Evolutionary conservation across 2,113 vertebrate genomes (phyloP), one percentile per base, ranked within the genome.

Genomic region (Electrona antarctica): DNA sequence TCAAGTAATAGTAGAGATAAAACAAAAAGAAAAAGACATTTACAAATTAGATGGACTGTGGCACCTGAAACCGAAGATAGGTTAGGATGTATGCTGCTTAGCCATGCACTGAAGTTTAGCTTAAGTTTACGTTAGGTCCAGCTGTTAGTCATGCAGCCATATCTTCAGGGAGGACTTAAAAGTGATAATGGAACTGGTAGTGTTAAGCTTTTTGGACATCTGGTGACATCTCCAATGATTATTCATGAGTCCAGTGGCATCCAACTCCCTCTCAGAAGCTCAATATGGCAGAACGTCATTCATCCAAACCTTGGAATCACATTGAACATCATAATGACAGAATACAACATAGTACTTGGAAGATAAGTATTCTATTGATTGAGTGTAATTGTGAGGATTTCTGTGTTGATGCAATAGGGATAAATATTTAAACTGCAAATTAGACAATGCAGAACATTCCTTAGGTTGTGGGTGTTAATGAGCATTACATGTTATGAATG

Each of bases 201-300:
- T 21, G 1, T 21, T 21, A 21, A 21, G 21, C 21, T 21, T 21
- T 21, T 21, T 21, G 21, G 21, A 2, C 21, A 21, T 21, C 21
- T 21, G 33, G 33, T 28, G 46, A 28, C 48, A 14, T 80, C 64
- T 82, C 66, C 76, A 59, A 59, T 77, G 66, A 68, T 69, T 56
- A 75, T 82, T 64, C 68, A 73, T 68, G 69, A 73, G 72, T 83
- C 76, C 71, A 29, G 33, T 62, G 74, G 80, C 81, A 58, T 78
- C 41, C 28, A 10, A 21, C 29, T 33, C 29, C 1, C 41, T 80
- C 60, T 81, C 15, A 56, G 77, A 64, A 72, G 54, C 52, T 64
- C 45, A 51, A 8, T 49, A 10, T 54, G 7, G 46, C 52, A 70
- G 41, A 54, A 49, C 21, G 9, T 46, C 6, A 55, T 71, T 67